phyloP scores from a whole-genome alignment of 2,113 vertebrate genomes.

The Lepisosteus oculatus region DNA sequence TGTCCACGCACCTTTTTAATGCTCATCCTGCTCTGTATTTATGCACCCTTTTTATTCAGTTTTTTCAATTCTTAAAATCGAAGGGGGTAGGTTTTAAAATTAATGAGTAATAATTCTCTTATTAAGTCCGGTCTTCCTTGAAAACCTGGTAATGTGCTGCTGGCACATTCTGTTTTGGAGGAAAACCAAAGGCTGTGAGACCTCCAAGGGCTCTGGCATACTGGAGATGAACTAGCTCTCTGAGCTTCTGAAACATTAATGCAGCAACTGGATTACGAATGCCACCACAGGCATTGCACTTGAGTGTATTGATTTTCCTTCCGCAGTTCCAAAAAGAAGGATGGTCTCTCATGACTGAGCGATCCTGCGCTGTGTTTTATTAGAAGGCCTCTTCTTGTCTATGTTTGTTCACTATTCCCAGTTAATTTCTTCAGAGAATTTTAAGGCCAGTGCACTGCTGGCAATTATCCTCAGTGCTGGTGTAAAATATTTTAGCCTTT shows the following conservation, averaged over 20 bases:
- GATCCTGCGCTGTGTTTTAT: conserved; percentile 52
- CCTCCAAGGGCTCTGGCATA: conserved; percentile 28
- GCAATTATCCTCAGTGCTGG: conserved; percentile 48
- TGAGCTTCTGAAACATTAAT: conserved; percentile 72
- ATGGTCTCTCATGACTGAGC: conserved; percentile 49
- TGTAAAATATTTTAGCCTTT: conserved; percentile 16
- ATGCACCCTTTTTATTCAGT: no score
- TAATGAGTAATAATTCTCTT: conserved; percentile 21
- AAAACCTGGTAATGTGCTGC: conserved; percentile 24
- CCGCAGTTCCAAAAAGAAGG: conserved; percentile 54
- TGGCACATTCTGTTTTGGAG: conserved; percentile 42
- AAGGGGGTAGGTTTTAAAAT: conserved; percentile 14
- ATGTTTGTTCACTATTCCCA: conserved; percentile 46
- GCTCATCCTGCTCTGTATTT: no score
- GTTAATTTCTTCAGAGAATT: conserved; percentile 57
- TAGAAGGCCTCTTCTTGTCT: conserved; percentile 45
- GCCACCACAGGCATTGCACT: conserved; percentile 65
- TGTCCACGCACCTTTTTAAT: no score
- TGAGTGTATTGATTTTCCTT: conserved; percentile 73
- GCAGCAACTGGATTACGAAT: conserved; percentile 67
- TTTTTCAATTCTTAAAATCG: conserved; percentile 1
- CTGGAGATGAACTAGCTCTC: conserved; percentile 44
- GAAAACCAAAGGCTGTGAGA: conserved; percentile 31
- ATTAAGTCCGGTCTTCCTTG: conserved; percentile 25
- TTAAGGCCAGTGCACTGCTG: conserved; percentile 45